Base-by-base conservation (phyloP, 2,888 invertebrate genomes). In the Gastrophysa polygoni region DNA sequence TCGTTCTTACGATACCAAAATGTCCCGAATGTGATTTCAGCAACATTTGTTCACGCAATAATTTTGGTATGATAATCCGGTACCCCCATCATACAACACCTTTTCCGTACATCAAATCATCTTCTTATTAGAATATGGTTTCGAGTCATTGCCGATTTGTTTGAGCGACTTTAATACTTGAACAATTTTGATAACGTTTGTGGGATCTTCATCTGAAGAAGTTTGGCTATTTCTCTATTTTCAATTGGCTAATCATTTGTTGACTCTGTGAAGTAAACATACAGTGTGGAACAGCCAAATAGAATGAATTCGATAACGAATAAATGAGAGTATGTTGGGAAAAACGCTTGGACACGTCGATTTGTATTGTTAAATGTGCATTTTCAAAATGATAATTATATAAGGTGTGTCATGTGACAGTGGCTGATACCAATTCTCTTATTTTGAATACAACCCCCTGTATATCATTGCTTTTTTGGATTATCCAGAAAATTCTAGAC, bases 211-310 rank as follows among this genome's bases (percentile, higher is more conserved):
- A 46, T 57, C 49, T 32, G 17, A 11, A 8, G 7, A 1, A 29
- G 49, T 57, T 34, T n/a, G n/a, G 14, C 20, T 1, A 57, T 10
- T 21, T 49, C 16, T 14, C 20, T 38, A n/a, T 57, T 48, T 18
- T 49, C 48, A 11, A 48, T 57, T 20, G 57, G 49, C 49, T 48
- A 57, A 1, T 32, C 1, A 8, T 11, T 18, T 20, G 48, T 32
- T 28, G 17, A 29, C 18, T 47, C 21, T 32, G 57, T 57, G 16
- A 57, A 57, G 16, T 57, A 48, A 14, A 57, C 17, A 18, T 48
- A 57, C n/a, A n/a, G n/a, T n/a, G n/a, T n/a, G n/a, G n/a, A n/a
- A n/a, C n/a, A n/a, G n/a, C n/a, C n/a, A n/a, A n/a, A n/a, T n/a
- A n/a, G n/a, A n/a, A n/a, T n/a, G n/a, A n/a, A n/a, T n/a, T n/a